Percentiles rank a stretch among this genome's conserved stretches.
These are phyloP conservation scores for Orthonyx spaldingii DNA, from an alignment of 2,113 vertebrate species.

Conservation along the genomic window DNA sequence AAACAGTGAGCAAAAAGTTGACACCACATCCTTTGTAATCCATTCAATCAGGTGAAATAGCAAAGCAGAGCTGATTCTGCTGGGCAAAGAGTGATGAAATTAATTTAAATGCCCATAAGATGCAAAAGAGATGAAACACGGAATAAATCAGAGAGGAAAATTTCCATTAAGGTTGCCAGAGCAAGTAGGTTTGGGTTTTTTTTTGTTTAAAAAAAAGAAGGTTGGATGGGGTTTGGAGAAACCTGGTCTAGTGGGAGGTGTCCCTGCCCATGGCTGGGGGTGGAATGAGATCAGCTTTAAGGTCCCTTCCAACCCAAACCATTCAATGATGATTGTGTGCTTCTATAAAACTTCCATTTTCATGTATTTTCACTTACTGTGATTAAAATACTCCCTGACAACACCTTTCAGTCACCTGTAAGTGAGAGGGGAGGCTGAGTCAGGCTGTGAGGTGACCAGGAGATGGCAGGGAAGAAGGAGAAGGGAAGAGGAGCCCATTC, in stretches of 20 bases:
- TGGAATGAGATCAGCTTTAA: not conserved
- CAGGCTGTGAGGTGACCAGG: not conserved
- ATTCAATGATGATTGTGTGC: not conserved
- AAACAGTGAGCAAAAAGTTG: not conserved
- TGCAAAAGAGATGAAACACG: not conserved
- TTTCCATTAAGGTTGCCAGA: not conserved
- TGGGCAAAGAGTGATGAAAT: not conserved
- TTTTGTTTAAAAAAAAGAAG: not conserved
- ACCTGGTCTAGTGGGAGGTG: not conserved
- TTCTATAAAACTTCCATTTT: not conserved
- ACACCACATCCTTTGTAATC: not conserved
- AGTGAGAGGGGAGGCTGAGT: not conserved
- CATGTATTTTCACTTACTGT: not conserved
- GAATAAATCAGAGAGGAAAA: not conserved
- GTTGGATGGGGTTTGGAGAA: not conserved
- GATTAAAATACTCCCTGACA: not conserved
- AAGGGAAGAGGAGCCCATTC: not conserved
- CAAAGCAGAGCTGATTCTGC: not conserved
- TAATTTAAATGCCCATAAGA: not conserved
- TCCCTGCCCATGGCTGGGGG: not conserved
- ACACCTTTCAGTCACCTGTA: not conserved
- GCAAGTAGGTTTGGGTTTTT: no score
- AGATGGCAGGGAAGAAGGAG: not conserved
- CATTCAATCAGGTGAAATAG: not conserved
- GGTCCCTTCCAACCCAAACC: not conserved